Evolutionary conservation across 2,113 vertebrate species (phyloP).

Genomic region (Apodemus speciosus): DNA sequence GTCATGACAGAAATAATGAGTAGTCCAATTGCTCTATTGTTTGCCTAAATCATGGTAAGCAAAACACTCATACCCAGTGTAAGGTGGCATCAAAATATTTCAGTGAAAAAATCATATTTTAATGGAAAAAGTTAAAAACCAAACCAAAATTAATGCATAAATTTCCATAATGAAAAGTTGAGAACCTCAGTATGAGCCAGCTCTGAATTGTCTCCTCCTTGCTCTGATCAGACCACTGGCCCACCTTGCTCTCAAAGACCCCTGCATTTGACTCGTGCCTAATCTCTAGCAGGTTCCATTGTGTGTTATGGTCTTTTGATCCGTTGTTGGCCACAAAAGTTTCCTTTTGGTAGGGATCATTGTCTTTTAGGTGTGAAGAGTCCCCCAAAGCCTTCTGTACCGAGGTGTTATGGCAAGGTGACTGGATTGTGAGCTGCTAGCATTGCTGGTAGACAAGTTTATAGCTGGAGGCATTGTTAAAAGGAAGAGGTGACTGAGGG

Average conservation of each 20-base stretch:
- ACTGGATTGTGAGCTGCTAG: background rate
- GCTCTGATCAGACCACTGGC: background rate
- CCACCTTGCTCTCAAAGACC: background rate
- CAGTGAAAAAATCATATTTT: background rate
- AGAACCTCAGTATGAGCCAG: background rate
- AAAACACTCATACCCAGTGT: background rate
- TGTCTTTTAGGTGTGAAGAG: background rate
- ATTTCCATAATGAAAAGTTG: background rate
- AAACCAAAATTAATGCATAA: slow-evolving; percentile 25
- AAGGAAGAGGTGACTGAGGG: background rate
- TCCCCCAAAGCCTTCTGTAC: background rate
- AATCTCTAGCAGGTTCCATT: background rate
- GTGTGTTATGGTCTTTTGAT: background rate
- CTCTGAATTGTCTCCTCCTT: background rate
- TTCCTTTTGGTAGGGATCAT: background rate
- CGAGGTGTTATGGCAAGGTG: background rate
- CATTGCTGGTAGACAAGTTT: background rate
- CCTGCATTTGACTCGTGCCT: background rate
- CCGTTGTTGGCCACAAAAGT: fast-evolving
- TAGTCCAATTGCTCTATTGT: background rate
- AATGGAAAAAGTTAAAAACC: background rate
- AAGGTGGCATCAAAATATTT: background rate
- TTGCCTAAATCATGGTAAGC: background rate
- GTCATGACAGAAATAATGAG: background rate
- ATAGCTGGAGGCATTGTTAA: background rate